Conservation (phyloP, 2,888 invertebrate genomes). For the Dryadula phaetusa region DNA sequence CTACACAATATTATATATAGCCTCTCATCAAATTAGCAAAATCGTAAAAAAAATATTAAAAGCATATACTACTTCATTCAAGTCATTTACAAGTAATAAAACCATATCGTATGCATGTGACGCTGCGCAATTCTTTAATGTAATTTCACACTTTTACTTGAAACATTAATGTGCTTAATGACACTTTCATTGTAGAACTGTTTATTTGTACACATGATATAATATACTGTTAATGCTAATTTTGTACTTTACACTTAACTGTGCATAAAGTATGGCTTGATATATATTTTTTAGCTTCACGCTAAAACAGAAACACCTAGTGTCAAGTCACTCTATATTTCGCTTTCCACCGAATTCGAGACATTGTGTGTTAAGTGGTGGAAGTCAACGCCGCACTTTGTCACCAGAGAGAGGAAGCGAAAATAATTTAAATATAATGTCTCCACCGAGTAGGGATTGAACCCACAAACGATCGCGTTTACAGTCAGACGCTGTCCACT, state of each 20-base stretch:
- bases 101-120: neutral
- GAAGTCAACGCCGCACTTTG: no score
- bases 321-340: no score
- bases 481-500: no score
- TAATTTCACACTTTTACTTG: constrained; percentile 33
- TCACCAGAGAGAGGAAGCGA: no score
- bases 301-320: no score
- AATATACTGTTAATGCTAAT: neutral
- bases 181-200: constrained; percentile 16
- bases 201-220: neutral
- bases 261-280: neutral
- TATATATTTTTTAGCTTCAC: no score
- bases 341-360: no score
- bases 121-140: constrained; percentile 14
- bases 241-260: neutral
- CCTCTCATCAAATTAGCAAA: neutral
- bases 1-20: neutral
- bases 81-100: constrained; percentile 12
- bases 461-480: no score
- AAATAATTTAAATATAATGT: no score
- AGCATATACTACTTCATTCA: neutral
- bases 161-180: constrained; percentile 20
- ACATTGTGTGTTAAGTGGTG: no score
- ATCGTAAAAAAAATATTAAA: neutral
- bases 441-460: no score